phyloP scores from a whole-genome alignment of 2,113 vertebrate species.

The Abramis brama region DNA sequence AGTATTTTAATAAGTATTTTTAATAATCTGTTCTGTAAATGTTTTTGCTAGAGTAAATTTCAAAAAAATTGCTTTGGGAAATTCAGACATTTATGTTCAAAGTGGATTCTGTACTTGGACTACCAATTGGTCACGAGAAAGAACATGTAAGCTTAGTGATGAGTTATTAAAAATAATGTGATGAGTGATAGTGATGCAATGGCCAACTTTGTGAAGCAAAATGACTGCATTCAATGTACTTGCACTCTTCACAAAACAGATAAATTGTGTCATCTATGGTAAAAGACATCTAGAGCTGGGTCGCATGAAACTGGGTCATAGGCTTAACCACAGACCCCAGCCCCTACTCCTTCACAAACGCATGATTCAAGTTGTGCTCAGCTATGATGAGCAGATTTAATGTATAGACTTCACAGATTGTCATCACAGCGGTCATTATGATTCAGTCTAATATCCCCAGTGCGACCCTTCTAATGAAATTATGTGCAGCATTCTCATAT shows the following conservation, averaged over 20 bases:
- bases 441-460: background rate
- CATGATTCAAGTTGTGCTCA: background rate
- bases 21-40: no score
- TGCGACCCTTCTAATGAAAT: background rate
- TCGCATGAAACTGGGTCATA: slow-evolving; percentile 7
- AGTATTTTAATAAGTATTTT: no score
- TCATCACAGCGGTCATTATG: background rate
- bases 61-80: background rate
- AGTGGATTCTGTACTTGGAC: background rate
- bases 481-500: background rate
- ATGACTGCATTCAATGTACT: background rate
- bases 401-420: background rate
- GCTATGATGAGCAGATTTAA: background rate
- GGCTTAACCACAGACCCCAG: slow-evolving; percentile 23
- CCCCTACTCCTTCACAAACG: background rate
- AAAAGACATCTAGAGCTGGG: background rate
- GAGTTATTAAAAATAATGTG: background rate
- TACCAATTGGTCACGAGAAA: background rate
- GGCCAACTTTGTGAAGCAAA: background rate
- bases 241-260: background rate
- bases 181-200: background rate
- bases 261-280: background rate
- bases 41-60: background rate
- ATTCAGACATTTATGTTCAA: background rate
- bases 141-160: background rate